Evolutionary conservation across 2,797 vertebrate genomes (phyloP).

Genomic region (Myotis myotis): DNA sequence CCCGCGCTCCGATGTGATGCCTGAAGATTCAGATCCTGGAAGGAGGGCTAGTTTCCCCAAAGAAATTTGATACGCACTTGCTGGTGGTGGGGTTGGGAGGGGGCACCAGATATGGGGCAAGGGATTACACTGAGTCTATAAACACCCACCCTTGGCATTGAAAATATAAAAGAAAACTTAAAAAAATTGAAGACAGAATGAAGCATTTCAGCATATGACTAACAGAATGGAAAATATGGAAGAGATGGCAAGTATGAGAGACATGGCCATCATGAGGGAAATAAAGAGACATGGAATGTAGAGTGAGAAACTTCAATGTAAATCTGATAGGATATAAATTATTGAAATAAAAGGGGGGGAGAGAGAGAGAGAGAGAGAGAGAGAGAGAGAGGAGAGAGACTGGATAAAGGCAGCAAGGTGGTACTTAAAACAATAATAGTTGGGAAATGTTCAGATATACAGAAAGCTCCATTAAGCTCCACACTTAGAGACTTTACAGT

Average conservation of each 20-base stretch:
- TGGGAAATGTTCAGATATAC: background rate
- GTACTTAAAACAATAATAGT: background rate
- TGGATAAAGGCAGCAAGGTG: background rate
- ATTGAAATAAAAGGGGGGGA: background rate
- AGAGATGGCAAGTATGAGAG: background rate
- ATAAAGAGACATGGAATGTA: background rate
- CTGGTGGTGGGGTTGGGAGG: background rate
- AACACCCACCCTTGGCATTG: no score
- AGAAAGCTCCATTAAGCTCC: background rate
- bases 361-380: background rate
- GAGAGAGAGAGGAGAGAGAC: no score
- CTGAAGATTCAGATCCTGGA: background rate
- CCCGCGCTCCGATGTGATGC: background rate
- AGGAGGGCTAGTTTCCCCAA: background rate
- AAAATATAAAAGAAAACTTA: background rate
- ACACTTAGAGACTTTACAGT: background rate
- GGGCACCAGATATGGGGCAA: background rate
- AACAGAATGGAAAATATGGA: background rate
- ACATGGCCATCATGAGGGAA: background rate
- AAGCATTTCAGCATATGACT: background rate
- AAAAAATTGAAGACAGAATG: background rate
- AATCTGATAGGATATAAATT: background rate
- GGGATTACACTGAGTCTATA: fast-evolving
- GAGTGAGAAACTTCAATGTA: background rate
- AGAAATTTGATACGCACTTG: background rate